A percentile compares a stretch with the other conserved stretches of the same genome.
Conservation (phyloP, 2,797 vertebrate genomes). For the Odontamblyopus rebecca region DNA sequence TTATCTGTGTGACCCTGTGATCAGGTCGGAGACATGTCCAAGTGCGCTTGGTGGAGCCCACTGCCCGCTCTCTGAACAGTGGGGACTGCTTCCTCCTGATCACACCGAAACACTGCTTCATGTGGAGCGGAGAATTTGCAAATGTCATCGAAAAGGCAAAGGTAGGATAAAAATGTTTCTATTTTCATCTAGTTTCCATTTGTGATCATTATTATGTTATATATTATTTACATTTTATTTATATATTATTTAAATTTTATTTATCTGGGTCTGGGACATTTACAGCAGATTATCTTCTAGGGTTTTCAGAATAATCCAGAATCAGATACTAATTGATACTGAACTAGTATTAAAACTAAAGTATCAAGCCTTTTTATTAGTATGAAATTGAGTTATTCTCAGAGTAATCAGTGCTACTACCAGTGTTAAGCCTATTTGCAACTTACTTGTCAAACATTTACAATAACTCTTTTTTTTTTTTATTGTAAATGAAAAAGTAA, state of each 20-base stretch:
- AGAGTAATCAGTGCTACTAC: background rate
- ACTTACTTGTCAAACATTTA: background rate
- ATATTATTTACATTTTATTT: background rate
- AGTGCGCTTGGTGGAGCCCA: slow-evolving; percentile 80
- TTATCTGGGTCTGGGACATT: background rate
- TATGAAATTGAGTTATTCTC: background rate
- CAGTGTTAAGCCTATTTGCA: background rate
- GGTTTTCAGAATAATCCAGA: too few relatives aligned
- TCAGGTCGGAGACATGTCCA: slow-evolving; percentile 82
- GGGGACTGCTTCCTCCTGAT: slow-evolving; percentile 84
- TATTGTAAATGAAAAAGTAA: background rate
- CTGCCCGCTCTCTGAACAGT: slow-evolving; percentile 77
- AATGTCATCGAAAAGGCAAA: slow-evolving; percentile 85
- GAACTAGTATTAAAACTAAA: background rate
- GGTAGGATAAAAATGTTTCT: slow-evolving; percentile 52
- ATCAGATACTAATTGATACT: background rate
- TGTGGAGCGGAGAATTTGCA: slow-evolving; percentile 84
- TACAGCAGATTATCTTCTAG: background rate
- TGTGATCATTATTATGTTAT: background rate
- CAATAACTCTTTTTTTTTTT: background rate
- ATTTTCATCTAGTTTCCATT: background rate
- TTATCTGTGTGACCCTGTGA: background rate
- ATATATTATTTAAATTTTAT: background rate
- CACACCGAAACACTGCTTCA: slow-evolving; percentile 79
- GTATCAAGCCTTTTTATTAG: background rate